Base-by-base conservation (phyloP, 2,888 invertebrate genomes). In the Tolmerus cingulatus region DNA sequence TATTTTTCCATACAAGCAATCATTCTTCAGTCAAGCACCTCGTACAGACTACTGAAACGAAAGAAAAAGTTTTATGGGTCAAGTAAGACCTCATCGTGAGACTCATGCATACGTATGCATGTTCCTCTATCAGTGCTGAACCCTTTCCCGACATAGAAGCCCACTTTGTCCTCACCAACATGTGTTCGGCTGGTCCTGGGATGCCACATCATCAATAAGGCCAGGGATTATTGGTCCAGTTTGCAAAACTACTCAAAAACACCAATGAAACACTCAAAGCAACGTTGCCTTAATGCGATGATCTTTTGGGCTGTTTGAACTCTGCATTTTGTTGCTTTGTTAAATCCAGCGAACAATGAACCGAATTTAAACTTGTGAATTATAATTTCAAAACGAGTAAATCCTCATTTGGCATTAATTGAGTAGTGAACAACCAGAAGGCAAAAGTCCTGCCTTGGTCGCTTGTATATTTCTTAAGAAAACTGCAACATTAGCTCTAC, bases 61-160 rank as follows among this genome's bases (percentile, higher is more conserved):
- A 78, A 57, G 34, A 43, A 84, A 43, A 82, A 84, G 77, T 77
- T 87, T 79, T 87, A 66, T 87, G 78, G 87, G 87, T 87, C 87
- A 87, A 87, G 87, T 86, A 86, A 78, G 85, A 66, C 74, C 30
- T 37, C 43, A 16, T 23, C 23, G 19, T 74, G 40, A 57, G 57
- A 23, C 23, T 57, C 12, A 23, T 66, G 27, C 66, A 66, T 66
- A n/a, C n/a, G 51, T 51, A 1, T 16, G 5, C 4, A 51, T 23
- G 34, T 23, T 16, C 37, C 3, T 8, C n/a, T 85, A 85, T 27
- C 84, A 85, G 46, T 23, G 12, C 12, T 12, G 27, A 66, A 1
- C 66, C 5, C 12, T 27, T 12, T 12, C 74, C 74, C 23, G 30
- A 74, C 85, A 85, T 43, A 74, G 27, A 74, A 23, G 74, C 23